Evolutionary conservation across 1,140 invertebrate genomes (phyloP).

Genomic region (Gryllus bimaculatus): DNA sequence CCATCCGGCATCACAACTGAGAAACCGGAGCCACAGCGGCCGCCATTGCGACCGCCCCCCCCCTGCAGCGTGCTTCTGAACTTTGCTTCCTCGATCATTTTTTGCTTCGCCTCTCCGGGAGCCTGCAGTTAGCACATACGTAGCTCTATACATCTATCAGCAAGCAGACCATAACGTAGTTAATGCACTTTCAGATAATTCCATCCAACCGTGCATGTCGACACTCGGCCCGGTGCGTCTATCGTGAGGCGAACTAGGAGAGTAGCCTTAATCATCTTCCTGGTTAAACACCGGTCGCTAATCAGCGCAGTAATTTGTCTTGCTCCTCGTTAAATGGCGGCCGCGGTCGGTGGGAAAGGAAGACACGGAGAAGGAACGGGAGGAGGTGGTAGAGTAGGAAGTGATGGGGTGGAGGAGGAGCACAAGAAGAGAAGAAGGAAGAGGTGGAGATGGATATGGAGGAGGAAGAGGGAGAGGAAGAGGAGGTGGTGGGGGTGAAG

Average conservation of each 20-base stretch:
- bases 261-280: background rate
- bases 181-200: background rate
- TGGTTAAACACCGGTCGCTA: background rate
- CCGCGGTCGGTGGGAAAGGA: background rate
- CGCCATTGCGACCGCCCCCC: no score
- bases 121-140: background rate
- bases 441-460: no score
- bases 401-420: no score
- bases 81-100: background rate
- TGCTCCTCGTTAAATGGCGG: background rate
- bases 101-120: background rate
- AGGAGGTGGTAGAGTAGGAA: background rate
- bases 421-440: background rate
- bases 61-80: background rate
- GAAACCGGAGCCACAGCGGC: no score
- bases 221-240: background rate
- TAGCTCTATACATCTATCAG: background rate
- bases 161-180: background rate
- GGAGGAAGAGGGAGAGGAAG: no score
- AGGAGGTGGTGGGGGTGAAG: no score
- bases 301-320: conserved; percentile 1
- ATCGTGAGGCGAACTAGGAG: background rate
- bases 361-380: background rate
- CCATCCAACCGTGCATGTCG: background rate
- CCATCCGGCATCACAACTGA: no score